These are phyloP conservation scores for Theonella swinhoei DNA, from an alignment of 37 sponge, comb jelly and placozoan genomes.

Conservation along the genomic window DNA sequence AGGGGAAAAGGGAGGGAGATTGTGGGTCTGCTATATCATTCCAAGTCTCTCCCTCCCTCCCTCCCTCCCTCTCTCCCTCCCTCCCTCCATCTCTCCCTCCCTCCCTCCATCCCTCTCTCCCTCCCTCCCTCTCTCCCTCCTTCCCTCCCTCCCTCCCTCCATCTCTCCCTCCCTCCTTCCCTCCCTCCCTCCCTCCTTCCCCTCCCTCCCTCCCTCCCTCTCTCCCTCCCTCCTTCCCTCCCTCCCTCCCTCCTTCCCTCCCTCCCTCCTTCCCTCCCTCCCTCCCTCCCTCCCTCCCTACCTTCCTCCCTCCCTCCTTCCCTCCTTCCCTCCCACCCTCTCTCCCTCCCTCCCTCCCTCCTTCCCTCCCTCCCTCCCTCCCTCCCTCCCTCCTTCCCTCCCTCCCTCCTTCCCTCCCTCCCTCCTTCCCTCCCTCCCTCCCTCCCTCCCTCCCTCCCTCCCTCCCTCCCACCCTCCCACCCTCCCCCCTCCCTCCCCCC, in stretches of 20 bases:
- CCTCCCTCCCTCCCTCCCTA: too few species aligned
- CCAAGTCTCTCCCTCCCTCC: neutral
- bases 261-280: neutral
- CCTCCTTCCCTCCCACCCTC: too few species aligned
- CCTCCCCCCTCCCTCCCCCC: neutral
- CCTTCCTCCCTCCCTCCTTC: too few species aligned
- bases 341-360: slow-evolving; percentile 1
- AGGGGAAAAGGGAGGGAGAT: neutral
- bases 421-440: neutral
- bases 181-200: neutral
- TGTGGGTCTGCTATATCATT: neutral
- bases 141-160: neutral
- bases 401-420: neutral
- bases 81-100: neutral
- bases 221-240: neutral
- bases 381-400: neutral
- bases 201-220: neutral
- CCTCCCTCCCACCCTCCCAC: neutral
- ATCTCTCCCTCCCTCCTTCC: neutral
- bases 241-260: neutral
- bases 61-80: neutral
- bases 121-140: neutral
- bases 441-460: neutral
- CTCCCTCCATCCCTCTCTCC: neutral
- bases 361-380: neutral